These are phyloP conservation scores for Drosophila mauritiana DNA, from an alignment of 1,140 invertebrate genomes.

Conservation along the genomic window DNA sequence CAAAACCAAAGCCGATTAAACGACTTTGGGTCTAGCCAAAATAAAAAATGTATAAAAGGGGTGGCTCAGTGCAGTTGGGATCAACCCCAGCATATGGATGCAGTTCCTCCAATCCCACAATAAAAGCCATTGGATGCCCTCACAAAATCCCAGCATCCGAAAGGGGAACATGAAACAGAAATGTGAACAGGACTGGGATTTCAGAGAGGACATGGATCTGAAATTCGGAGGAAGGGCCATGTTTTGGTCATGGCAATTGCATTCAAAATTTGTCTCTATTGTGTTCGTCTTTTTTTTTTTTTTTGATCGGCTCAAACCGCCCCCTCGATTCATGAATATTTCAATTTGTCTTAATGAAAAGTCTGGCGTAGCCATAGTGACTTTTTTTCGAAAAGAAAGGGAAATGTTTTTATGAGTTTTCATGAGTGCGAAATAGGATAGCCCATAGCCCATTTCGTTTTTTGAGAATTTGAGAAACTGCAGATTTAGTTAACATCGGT, in stretches of 20 bases:
- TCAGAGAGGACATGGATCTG: background rate
- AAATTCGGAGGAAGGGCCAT: slow-evolving; percentile 13
- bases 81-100: slow-evolving; percentile 39
- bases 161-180: slow-evolving; percentile 4
- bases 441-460: background rate
- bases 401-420: background rate
- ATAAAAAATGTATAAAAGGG: slow-evolving; percentile 16
- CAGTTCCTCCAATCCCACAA: slow-evolving; percentile 11
- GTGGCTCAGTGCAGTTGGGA: slow-evolving; percentile 4
- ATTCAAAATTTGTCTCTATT: slow-evolving; percentile 35
- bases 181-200: background rate
- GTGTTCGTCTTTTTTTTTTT: background rate
- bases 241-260: slow-evolving; percentile 48
- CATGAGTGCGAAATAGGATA: background rate
- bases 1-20: slow-evolving; percentile 50
- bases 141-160: slow-evolving; percentile 17
- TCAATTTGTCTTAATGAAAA: slow-evolving; percentile 56
- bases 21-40: slow-evolving; percentile 13
- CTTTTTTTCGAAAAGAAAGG: background rate
- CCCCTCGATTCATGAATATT: slow-evolving; percentile 47
- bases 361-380: slow-evolving; percentile 25
- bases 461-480: too few relatives aligned
- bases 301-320: slow-evolving; percentile 4
- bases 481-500: too few relatives aligned
- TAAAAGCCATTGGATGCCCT: slow-evolving; percentile 6